Conservation (phyloP, 2,888 invertebrate species). For the Agrochola lota region DNA sequence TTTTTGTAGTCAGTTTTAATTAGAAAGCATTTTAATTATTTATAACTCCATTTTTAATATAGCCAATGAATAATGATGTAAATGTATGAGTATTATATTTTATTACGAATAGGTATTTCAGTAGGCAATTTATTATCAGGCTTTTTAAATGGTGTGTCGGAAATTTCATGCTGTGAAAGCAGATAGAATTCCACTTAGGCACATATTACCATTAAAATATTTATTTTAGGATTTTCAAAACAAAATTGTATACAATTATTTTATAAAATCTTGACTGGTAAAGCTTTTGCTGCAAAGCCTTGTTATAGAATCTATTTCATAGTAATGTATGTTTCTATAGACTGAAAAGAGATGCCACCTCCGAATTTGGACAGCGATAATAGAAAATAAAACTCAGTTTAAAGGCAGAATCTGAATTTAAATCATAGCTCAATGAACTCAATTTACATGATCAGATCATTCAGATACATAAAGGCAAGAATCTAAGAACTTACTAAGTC, state of each 20-base stretch:
- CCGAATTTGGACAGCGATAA: not conserved
- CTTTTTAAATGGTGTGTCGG: constrained; percentile 36
- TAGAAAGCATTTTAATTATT: constrained; percentile 25
- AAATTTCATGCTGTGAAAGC: constrained; percentile 62
- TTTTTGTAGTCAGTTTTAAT: constrained; percentile 15
- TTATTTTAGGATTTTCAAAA: not conserved
- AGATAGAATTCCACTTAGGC: constrained; percentile 66
- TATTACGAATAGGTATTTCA: constrained; percentile 22
- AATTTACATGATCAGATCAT: not conserved
- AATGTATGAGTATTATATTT: constrained; percentile 54
- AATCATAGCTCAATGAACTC: not conserved
- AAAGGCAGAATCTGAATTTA: constrained; percentile 10
- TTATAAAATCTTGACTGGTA: not conserved
- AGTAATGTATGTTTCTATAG: not conserved
- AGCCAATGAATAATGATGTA: constrained; percentile 25
- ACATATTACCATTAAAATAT: constrained; percentile 78
- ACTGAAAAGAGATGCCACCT: not conserved
- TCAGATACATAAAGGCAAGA: not conserved
- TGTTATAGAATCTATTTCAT: too few species aligned
- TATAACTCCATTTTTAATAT: not conserved
- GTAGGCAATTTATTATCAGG: constrained; percentile 50
- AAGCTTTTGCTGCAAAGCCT: not conserved
- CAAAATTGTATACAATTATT: not conserved
- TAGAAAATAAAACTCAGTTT: not conserved
- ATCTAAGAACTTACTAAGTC: not conserved